phyloP scores from a whole-genome alignment of 2,888 invertebrate genomes.

The Polia nebulosa region DNA sequence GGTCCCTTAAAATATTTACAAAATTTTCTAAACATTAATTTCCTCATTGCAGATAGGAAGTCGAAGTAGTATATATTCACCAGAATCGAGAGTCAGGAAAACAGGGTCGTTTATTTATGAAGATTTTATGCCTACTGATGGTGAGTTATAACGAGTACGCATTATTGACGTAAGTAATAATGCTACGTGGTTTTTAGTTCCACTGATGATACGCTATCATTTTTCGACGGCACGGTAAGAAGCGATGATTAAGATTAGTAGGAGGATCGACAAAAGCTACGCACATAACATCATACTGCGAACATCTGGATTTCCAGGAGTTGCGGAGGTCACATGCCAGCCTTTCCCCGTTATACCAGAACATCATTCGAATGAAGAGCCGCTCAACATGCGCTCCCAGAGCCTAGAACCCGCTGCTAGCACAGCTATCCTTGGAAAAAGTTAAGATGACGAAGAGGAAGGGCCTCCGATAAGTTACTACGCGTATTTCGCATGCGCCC shows the following conservation, averaged over 20 bases:
- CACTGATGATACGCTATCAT: slow-evolving; percentile 28
- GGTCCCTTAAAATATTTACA: not conserved
- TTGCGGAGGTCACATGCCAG: slow-evolving; percentile 55
- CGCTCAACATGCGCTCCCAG: slow-evolving; percentile 40
- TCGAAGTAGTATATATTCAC: slow-evolving; percentile 99
- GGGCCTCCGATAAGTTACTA: slow-evolving; percentile 53
- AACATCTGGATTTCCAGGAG: slow-evolving; percentile 53
- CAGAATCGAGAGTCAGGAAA: slow-evolving; percentile 98
- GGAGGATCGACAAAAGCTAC: slow-evolving; percentile 27
- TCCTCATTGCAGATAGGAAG: slow-evolving; percentile 95
- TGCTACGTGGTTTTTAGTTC: slow-evolving; percentile 35
- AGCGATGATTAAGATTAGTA: slow-evolving; percentile 5
- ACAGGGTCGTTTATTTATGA: slow-evolving; percentile 99
- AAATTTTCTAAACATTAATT: not conserved
- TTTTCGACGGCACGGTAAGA: slow-evolving; percentile 42
- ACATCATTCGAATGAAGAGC: slow-evolving; percentile 42
- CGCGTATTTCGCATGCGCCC: slow-evolving; percentile 50
- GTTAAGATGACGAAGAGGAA: slow-evolving; percentile 52
- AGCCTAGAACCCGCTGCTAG: slow-evolving; percentile 44
- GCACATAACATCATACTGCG: slow-evolving; percentile 42
- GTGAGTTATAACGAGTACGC: slow-evolving; percentile 85
- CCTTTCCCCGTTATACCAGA: slow-evolving; percentile 49
- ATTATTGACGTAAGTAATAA: slow-evolving; percentile 38
- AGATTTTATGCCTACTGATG: slow-evolving; percentile 99
- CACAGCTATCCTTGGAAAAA: slow-evolving; percentile 48